Conservation (phyloP, 2,888 invertebrate genomes). For the Drosophila glabriapex region DNA sequence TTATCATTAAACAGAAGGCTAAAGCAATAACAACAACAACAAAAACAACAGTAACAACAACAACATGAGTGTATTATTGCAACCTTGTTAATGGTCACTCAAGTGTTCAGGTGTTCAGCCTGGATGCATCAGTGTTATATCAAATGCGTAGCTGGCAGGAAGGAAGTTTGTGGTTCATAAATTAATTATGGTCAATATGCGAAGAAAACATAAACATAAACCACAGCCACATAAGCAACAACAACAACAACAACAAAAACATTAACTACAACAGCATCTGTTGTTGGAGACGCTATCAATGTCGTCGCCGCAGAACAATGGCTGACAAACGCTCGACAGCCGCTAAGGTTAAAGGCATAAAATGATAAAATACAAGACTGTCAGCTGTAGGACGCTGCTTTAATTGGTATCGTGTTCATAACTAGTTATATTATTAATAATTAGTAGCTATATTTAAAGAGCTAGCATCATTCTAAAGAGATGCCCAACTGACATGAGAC, state of each 20-base stretch:
- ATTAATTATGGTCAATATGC: conserved; percentile 76
- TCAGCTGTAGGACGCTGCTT: conserved; percentile 43
- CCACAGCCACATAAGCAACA: conserved; percentile 23
- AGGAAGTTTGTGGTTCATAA: conserved; percentile 80
- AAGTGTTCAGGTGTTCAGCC: conserved; percentile 65
- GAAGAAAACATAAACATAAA: conserved; percentile 37
- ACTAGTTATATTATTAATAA: background rate
- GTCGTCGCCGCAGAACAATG: conserved; percentile 63
- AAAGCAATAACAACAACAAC: background rate
- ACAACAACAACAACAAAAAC: conserved; percentile 19
- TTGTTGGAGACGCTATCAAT: conserved; percentile 44
- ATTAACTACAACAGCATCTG: conserved; percentile 15
- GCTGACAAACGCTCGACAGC: conserved; percentile 53
- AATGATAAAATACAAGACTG: conserved; percentile 59
- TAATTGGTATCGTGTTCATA: conserved; percentile 21
- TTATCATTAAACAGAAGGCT: conserved; percentile 47
- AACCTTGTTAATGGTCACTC: conserved; percentile 75
- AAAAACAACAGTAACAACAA: background rate
- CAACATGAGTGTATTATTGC: background rate
- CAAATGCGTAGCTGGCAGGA: conserved; percentile 64
- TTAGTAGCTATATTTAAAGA: background rate
- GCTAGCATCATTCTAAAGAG: background rate
- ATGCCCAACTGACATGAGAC: background rate
- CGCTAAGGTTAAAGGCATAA: conserved; percentile 78
- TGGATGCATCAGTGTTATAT: conserved; percentile 56